phyloP scores from a whole-genome alignment of 1,140 invertebrate species.

The Lepidurus packardi region DNA sequence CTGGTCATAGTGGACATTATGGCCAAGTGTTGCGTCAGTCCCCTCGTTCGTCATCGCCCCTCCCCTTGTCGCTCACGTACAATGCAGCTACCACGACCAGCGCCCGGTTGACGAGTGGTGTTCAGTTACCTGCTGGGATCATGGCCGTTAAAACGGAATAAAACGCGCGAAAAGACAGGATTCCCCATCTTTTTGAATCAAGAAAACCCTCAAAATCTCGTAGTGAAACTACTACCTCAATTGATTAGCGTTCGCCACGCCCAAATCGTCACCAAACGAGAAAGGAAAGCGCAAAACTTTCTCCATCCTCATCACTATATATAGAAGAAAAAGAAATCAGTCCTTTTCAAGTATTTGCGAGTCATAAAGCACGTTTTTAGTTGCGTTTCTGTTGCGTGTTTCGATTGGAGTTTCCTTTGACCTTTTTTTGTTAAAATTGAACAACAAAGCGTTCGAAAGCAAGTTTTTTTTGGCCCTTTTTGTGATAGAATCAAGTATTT shows the following conservation, averaged over 20 bases:
- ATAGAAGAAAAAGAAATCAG: background rate
- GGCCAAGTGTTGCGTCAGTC: slow-evolving; percentile 15
- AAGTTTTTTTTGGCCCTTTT: background rate
- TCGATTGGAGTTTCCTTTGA: background rate
- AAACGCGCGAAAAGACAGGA: background rate
- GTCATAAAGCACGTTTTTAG: background rate
- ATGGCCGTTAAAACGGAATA: slow-evolving; percentile 13
- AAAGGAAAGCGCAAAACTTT: background rate
- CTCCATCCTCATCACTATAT: background rate
- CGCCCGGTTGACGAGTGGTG: slow-evolving; percentile 12
- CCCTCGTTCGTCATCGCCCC: slow-evolving; percentile 25
- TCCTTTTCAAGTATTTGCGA: background rate
- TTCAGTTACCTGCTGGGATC: background rate
- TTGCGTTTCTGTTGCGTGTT: background rate
- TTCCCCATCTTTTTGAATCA: background rate
- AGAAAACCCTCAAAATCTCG: background rate
- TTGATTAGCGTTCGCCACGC: background rate
- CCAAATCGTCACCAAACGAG: background rate
- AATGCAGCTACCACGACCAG: slow-evolving; percentile 22
- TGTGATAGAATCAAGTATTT: slow-evolving; percentile 6
- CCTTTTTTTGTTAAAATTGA: background rate
- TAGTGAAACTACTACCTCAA: slow-evolving; percentile 19
- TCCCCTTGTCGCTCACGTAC: slow-evolving; percentile 32
- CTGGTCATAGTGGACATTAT: background rate
- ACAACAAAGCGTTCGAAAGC: background rate